These are phyloP conservation scores for Nasonia oneida DNA, from an alignment of 2,888 invertebrate species.

Conservation along the genomic window DNA sequence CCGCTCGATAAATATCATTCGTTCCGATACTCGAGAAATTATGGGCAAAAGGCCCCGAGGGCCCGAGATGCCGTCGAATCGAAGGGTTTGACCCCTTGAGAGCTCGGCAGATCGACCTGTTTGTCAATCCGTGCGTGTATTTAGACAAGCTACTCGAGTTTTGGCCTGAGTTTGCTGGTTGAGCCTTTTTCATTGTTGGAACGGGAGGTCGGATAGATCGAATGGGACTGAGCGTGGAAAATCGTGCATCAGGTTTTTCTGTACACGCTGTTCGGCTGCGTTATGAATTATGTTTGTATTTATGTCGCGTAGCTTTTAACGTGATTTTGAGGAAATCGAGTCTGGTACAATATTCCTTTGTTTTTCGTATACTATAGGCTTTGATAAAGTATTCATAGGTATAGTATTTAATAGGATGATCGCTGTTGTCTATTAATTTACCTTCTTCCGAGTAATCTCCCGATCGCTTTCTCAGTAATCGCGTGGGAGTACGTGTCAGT, in stretches of 20 bases:
- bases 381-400: too few relatives aligned
- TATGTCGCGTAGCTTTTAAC: too few relatives aligned
- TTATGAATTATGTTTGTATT: too few relatives aligned
- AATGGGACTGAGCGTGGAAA: constrained; percentile 11
- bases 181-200: neutral
- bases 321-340: too few relatives aligned
- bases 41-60: constrained; percentile 53
- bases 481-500: too few relatives aligned
- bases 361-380: too few relatives aligned
- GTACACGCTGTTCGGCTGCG: neutral
- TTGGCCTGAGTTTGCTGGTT: neutral
- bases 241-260: neutral
- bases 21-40: constrained; percentile 77
- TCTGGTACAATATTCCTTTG: too few relatives aligned
- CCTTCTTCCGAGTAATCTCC: too few relatives aligned
- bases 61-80: constrained; percentile 31
- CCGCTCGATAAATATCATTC: constrained; percentile 79
- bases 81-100: constrained; percentile 40
- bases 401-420: too few relatives aligned
- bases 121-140: constrained; percentile 50
- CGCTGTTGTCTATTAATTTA: too few relatives aligned
- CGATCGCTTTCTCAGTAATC: too few relatives aligned
- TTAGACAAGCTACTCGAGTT: neutral
- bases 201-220: neutral
- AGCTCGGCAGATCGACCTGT: constrained; percentile 40